These are phyloP conservation scores for Eulithis testata DNA, from an alignment of 2,888 invertebrate genomes.

Conservation along the genomic window DNA sequence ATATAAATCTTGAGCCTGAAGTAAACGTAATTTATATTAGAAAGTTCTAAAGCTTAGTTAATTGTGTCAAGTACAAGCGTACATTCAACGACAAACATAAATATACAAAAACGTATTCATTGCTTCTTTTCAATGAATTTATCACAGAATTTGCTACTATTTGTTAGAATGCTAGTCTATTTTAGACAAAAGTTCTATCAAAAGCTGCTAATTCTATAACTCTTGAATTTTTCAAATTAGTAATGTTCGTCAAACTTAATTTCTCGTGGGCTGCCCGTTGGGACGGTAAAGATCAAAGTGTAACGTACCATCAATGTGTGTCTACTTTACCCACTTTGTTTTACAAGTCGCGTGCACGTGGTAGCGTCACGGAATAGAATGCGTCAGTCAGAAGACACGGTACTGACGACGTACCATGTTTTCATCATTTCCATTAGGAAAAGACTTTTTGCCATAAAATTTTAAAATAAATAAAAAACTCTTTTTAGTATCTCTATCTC, in stretches of 20 bases:
- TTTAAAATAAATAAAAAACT: no score
- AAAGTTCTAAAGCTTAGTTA: slow-evolving; percentile 6
- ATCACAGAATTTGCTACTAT: no score
- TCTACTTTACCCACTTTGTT: not conserved
- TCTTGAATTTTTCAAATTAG: no score
- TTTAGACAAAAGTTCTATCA: no score
- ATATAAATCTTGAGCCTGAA: not conserved
- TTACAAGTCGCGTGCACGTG: not conserved
- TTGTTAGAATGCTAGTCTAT: no score
- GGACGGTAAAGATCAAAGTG: slow-evolving; percentile 4
- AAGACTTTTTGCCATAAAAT: no score
- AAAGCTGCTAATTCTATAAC: no score
- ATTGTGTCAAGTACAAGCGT: not conserved
- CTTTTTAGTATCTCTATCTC: no score
- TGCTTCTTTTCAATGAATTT: no score
- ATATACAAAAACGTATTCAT: no score
- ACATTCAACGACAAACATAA: not conserved
- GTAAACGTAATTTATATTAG: slow-evolving; percentile 3
- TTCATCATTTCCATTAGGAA: not conserved
- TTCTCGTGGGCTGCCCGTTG: not conserved
- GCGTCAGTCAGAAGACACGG: not conserved
- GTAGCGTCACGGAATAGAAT: slow-evolving; percentile 3
- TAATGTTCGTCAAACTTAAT: not conserved
- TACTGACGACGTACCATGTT: not conserved
- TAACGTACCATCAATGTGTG: not conserved